Evolutionary conservation across 2,797 vertebrate genomes (phyloP).

Genomic region (Clarias pachynema): DNA sequence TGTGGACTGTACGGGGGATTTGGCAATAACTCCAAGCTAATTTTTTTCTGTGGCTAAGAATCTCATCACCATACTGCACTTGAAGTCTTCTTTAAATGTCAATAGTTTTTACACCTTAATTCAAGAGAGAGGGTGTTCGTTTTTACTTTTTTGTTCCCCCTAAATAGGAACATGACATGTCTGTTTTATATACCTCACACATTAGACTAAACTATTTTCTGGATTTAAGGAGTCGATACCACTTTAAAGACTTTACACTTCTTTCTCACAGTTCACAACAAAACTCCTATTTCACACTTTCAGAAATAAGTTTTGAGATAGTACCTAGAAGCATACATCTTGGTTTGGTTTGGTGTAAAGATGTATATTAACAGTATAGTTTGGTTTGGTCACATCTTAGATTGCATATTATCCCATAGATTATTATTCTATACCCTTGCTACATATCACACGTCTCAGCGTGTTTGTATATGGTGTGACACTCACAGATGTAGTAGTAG

Average conservation of each 20-base stretch:
- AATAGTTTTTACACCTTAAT: too few species aligned
- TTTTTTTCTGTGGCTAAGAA: too few species aligned
- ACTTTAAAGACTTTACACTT: not conserved
- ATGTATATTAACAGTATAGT: not conserved
- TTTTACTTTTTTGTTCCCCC: not conserved
- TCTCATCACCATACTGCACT: too few species aligned
- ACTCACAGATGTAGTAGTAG: slow-evolving; percentile 98
- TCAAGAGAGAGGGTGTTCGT: not conserved
- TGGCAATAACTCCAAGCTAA: too few species aligned
- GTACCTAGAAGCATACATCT: not conserved
- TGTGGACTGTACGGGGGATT: too few species aligned
- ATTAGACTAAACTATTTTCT: too few species aligned
- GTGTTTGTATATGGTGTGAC: not conserved
- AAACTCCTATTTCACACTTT: not conserved
- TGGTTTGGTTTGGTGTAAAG: not conserved
- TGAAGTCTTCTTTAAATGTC: too few species aligned
- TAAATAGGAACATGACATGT: not conserved
- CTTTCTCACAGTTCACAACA: not conserved
- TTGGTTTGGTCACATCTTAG: not conserved
- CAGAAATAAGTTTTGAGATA: not conserved
- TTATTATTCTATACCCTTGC: not conserved
- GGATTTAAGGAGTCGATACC: not conserved
- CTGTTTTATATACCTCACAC: not conserved
- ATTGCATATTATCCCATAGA: too few species aligned
- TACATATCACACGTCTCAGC: not conserved